phyloP scores from a whole-genome alignment of 2,797 vertebrate genomes.

The Uromys caudimaculatus region DNA sequence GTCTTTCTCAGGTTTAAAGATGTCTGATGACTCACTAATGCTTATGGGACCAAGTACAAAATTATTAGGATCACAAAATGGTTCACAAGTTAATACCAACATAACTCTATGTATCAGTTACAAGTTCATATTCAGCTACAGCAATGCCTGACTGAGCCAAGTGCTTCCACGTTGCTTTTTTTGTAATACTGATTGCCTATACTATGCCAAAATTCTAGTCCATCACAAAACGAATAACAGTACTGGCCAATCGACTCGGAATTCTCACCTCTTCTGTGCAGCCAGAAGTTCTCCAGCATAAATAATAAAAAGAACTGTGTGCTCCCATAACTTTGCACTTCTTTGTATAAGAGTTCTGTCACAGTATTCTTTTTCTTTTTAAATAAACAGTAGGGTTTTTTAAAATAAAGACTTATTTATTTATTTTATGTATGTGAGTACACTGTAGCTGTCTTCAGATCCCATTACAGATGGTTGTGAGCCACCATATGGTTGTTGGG shows the following conservation, averaged over 20 bases:
- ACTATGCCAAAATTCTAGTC: not conserved
- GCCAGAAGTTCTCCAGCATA: not conserved
- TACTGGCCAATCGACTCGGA: not conserved
- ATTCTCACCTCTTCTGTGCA: not conserved
- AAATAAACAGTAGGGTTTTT: not conserved
- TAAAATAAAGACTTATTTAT: too few relatives aligned
- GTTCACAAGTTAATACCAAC: not conserved
- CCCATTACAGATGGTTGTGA: too few relatives aligned
- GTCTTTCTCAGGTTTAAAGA: not conserved
- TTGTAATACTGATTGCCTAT: not conserved
- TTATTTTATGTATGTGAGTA: too few relatives aligned
- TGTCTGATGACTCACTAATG: conserved; percentile 23
- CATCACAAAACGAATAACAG: not conserved
- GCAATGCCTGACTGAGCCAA: not conserved
- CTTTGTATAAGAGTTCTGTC: not conserved
- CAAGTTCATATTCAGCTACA: not conserved
- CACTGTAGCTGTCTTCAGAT: too few relatives aligned
- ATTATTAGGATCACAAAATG: not conserved
- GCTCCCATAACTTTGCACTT: not conserved
- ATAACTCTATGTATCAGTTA: not conserved
- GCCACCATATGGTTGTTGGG: too few relatives aligned
- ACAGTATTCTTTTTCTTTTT: not conserved
- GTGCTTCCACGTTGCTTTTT: not conserved
- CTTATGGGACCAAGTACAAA: not conserved
- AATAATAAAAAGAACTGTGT: conserved; percentile 1